Base-by-base conservation (phyloP, 2,113 vertebrate species). In the Panurus biarmicus region DNA sequence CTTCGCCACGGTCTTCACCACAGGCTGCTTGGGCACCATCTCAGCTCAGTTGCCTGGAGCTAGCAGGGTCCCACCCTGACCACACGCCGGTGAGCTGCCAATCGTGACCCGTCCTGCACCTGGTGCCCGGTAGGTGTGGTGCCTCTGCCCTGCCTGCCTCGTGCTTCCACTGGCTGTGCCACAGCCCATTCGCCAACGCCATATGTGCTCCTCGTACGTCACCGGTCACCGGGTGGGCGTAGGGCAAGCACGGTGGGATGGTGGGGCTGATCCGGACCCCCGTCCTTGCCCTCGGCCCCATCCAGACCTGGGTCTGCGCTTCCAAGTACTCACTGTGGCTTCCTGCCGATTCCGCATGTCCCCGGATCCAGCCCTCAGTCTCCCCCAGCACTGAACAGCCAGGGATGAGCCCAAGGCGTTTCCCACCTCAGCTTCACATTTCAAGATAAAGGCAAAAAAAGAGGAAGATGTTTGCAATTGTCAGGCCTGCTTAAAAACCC, bases 321-420 rank as follows among this genome's bases (percentile, higher is more conserved):
- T 36, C 50, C 56, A 12, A 10, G 50, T 12, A 3, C 9, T 16
- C 50, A 2, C n/a, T 29, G 6, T 23, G 56, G 24, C 36, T 45
- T 40, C 6, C 9, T 6, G 12, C 4, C 2, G 3, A 3, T 19
- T 20, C 53, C 5, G 7, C n/a, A 8, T 3, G 7, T 4, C 4
- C 8, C 26, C 12, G 0, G 10, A 10, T 54, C n/a, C 73, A 45
- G 60, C 10, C 42, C 24, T 67, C 48, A 24, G 48, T 14, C 15
- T 26, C 7, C 13, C 28, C 21, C 21, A 24, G 40, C 51, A 8
- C 31, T 31, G 44, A 50, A 29, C 16, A 50, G 44, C 31, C 4
- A 25, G 11, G 20, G 13, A 58, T 50, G 53, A 50, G 21, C 25
- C 21, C 21, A 26, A 67, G 51, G 61, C 4, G 0, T 85, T 75